Percentiles rank a stretch among this genome's conserved stretches.
These are phyloP conservation scores for Lottia scabra DNA, from an alignment of 2,888 invertebrate genomes.

Conservation along the genomic window DNA sequence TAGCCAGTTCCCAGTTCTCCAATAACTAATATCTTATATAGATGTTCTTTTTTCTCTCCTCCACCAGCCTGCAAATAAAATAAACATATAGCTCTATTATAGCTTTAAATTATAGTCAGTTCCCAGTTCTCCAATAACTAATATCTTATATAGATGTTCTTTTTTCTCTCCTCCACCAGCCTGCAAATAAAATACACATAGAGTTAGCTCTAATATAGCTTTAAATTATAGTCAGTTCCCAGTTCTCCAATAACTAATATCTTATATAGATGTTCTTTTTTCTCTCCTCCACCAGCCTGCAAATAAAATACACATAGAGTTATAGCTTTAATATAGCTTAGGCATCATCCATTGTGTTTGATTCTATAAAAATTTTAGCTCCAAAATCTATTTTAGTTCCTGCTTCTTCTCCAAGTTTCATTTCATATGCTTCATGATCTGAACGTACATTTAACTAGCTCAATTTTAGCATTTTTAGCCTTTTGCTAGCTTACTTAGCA, in stretches of 20 bases:
- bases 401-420: too few relatives aligned
- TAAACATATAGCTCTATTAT: too few relatives aligned
- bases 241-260: constrained; percentile 98
- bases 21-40: constrained; percentile 98
- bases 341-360: too few relatives aligned
- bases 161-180: constrained; percentile 61
- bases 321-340: too few relatives aligned
- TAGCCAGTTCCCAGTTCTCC: constrained; percentile 84
- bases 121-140: constrained; percentile 97
- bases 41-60: constrained; percentile 77
- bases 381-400: too few relatives aligned
- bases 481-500: too few relatives aligned
- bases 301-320: constrained; percentile 20
- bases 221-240: constrained; percentile 63
- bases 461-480: too few relatives aligned
- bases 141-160: constrained; percentile 96
- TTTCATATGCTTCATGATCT: too few relatives aligned
- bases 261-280: constrained; percentile 91
- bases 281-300: constrained; percentile 59
- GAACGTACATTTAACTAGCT: too few relatives aligned
- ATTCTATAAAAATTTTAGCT: too few relatives aligned
- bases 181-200: constrained; percentile 38
- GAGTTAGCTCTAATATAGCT: too few relatives aligned
- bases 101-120: too few relatives aligned
- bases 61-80: constrained; percentile 60